phyloP scores from a whole-genome alignment of 2,888 invertebrate genomes.

The Netelia melanura region DNA sequence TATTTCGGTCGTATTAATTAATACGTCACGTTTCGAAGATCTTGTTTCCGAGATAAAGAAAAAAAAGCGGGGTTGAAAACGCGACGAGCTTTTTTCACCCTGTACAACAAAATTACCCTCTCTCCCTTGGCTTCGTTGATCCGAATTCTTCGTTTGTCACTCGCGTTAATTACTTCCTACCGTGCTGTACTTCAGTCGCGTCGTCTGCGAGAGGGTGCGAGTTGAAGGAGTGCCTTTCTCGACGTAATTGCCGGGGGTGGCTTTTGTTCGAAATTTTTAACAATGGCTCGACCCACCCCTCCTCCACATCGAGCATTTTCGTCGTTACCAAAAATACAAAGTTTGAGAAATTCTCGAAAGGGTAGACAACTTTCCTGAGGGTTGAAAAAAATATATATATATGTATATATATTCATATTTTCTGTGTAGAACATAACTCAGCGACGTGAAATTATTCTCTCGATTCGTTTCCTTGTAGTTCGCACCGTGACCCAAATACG shows the following conservation, averaged over 20 bases:
- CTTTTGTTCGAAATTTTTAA: slow-evolving; percentile 52
- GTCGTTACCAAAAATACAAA: background rate
- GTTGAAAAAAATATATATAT: background rate
- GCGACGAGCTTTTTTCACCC: too few relatives aligned
- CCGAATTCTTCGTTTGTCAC: slow-evolving; percentile 26
- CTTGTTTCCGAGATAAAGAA: too few relatives aligned
- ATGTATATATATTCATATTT: background rate
- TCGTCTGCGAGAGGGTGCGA: background rate
- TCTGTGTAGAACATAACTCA: too few relatives aligned
- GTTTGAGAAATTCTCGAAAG: slow-evolving; percentile 2
- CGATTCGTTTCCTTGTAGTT: too few relatives aligned
- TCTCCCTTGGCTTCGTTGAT: too few relatives aligned
- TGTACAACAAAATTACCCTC: too few relatives aligned
- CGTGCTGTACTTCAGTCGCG: slow-evolving; percentile 19
- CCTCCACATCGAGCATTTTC: background rate
- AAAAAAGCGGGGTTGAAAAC: too few relatives aligned
- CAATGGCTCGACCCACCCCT: slow-evolving; percentile 20
- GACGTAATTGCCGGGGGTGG: slow-evolving; percentile 49
- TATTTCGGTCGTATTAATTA: too few relatives aligned
- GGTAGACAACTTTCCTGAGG: background rate
- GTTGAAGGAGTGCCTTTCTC: slow-evolving; percentile 3
- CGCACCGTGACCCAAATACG: too few relatives aligned
- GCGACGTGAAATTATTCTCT: too few relatives aligned
- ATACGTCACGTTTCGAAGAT: too few relatives aligned
- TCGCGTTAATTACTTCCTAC: slow-evolving; percentile 49